Percentiles rank a stretch among this genome's conserved stretches.
Conservation (phyloP, 30 jellyfish, hydroid and myxozoan genomes). For the Clytia hemisphaerica region DNA sequence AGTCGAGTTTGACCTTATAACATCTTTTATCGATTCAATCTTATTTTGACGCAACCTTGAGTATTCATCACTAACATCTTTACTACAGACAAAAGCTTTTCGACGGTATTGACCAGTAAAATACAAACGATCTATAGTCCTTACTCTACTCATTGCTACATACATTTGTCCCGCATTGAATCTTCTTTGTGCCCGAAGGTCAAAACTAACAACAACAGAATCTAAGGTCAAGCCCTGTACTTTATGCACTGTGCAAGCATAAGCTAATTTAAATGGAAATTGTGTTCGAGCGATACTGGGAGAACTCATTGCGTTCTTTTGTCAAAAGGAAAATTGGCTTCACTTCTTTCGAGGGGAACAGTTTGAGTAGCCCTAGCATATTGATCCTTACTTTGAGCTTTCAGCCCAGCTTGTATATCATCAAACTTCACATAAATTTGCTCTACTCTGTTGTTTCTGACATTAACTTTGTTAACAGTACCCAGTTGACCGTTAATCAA, state of each 20-base stretch:
- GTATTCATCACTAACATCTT: too few species aligned
- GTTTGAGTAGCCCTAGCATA: neutral
- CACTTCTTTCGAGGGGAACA: conserved; percentile 14
- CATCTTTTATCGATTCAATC: too few species aligned
- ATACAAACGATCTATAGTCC: too few species aligned
- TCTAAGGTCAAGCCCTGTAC: conserved; percentile 30
- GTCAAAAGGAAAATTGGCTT: neutral
- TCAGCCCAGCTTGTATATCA: conserved; percentile 19
- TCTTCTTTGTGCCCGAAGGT: conserved; percentile 3
- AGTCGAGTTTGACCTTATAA: too few species aligned
- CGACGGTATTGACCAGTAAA: too few species aligned
- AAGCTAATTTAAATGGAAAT: conserved; percentile 16
- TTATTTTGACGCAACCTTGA: too few species aligned
- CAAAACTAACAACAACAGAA: conserved; percentile 17
- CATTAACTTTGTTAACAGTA: neutral
- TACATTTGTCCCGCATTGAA: conserved; percentile 27
- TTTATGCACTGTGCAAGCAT: conserved; percentile 36
- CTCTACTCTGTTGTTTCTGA: neutral
- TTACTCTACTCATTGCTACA: conserved; percentile 39
- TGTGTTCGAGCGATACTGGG: conserved; percentile 20
- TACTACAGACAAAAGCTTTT: too few species aligned
- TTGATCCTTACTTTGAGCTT: neutral
- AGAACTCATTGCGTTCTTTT: neutral
- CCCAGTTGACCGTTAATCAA: conserved; percentile 39
- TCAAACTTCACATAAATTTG: conserved; percentile 14